These are phyloP conservation scores for Geodia barretti DNA, from an alignment of 37 sponge, comb jelly and placozoan species.

Conservation along the genomic window DNA sequence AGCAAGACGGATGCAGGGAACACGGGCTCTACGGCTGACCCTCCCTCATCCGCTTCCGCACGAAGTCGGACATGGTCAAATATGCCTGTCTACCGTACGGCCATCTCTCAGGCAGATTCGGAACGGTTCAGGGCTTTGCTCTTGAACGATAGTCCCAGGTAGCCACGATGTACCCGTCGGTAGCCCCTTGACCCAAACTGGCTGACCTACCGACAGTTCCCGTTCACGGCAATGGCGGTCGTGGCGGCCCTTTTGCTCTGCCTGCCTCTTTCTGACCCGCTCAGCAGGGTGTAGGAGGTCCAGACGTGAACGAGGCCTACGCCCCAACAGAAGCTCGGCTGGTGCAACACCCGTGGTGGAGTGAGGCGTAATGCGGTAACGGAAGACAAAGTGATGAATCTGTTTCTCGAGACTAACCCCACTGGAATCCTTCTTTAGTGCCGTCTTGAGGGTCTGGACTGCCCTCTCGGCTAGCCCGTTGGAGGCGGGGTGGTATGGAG, in stretches of 20 bases:
- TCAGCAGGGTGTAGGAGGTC: background rate
- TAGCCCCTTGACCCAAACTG: background rate
- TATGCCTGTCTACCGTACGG: background rate
- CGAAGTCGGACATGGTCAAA: background rate
- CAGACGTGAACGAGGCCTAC: background rate
- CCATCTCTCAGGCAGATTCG: background rate
- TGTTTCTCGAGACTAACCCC: conserved; percentile 1
- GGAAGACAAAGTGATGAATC: background rate
- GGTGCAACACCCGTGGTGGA: conserved; percentile 21
- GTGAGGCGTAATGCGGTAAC: conserved; percentile 5
- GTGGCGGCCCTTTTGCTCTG: background rate
- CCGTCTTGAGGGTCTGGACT: conserved; percentile 7
- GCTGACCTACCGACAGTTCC: background rate
- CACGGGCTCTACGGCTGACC: background rate
- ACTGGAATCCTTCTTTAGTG: conserved; percentile 2
- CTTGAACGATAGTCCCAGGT: background rate
- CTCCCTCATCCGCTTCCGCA: background rate
- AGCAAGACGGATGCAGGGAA: background rate
- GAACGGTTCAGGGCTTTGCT: background rate
- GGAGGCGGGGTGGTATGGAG: conserved; percentile 28
- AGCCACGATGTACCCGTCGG: background rate
- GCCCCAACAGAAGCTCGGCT: background rate
- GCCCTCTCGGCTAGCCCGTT: conserved; percentile 22
- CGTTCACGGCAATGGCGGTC: background rate
- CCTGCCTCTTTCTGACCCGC: background rate